Evolutionary conservation across 1,140 invertebrate genomes (phyloP).

Genomic region (Drosophila arawakana): DNA sequence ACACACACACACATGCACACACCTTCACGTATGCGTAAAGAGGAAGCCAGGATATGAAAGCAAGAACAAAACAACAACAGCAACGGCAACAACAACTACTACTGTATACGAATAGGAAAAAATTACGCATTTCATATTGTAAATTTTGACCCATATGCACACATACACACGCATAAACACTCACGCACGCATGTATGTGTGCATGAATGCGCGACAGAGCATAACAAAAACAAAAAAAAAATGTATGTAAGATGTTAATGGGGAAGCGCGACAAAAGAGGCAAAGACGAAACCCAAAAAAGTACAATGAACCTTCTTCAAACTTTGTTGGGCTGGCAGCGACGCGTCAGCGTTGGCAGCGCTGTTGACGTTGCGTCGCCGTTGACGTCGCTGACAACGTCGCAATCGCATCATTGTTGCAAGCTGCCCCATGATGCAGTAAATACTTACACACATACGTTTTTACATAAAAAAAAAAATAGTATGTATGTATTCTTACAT

Average conservation of each 20-base stretch:
- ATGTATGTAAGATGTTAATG: constrained; percentile 33
- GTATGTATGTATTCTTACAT: background rate
- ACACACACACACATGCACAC: background rate
- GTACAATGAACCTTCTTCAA: constrained; percentile 70
- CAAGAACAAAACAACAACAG: background rate
- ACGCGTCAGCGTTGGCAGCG: constrained; percentile 11
- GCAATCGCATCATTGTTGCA: constrained; percentile 31
- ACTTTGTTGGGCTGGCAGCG: constrained; percentile 42
- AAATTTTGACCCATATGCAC: constrained; percentile 66
- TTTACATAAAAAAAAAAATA: background rate
- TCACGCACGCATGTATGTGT: background rate
- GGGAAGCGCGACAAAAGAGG: constrained; percentile 42
- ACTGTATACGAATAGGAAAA: background rate
- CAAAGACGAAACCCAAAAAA: constrained; percentile 61
- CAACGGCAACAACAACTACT: background rate
- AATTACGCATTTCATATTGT: constrained; percentile 47
- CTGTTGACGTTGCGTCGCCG: constrained; percentile 4
- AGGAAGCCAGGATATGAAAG: constrained; percentile 4
- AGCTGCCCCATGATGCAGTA: constrained; percentile 28
- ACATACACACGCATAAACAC: background rate
- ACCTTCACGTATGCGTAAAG: background rate
- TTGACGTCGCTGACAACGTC: constrained; percentile 12
- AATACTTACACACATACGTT: constrained; percentile 1
- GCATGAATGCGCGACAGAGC: constrained; percentile 16
- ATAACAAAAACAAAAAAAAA: constrained; percentile 23